phyloP scores from a whole-genome alignment of 2,797 vertebrate genomes.

The Calcarius lapponicus region DNA sequence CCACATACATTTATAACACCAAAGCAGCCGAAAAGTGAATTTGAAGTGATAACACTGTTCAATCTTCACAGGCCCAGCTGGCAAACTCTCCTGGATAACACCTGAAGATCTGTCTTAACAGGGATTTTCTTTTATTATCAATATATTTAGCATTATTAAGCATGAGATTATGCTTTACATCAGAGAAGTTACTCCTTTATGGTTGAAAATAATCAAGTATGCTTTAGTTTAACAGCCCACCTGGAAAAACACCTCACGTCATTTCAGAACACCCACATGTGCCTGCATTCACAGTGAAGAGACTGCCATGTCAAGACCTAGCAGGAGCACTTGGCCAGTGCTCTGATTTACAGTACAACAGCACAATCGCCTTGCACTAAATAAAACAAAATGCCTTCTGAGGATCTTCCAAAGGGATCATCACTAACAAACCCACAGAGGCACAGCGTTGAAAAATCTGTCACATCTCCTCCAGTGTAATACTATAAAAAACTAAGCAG shows the following conservation, averaged over 20 bases:
- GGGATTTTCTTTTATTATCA: neutral
- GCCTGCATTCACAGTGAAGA: neutral
- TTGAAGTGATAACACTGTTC: neutral
- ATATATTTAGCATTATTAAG: neutral
- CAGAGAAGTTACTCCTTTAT: neutral
- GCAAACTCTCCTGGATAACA: neutral
- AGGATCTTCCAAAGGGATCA: neutral
- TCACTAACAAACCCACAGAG: neutral
- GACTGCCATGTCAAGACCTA: neutral
- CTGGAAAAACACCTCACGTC: neutral
- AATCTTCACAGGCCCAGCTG: neutral
- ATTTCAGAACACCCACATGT: neutral
- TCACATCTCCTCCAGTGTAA: neutral
- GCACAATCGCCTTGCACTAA: neutral
- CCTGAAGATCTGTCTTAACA: neutral
- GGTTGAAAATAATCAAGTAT: neutral
- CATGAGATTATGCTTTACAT: neutral
- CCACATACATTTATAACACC: neutral
- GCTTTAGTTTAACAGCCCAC: neutral
- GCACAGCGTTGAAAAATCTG: neutral
- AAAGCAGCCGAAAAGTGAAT: neutral
- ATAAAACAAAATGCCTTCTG: neutral
- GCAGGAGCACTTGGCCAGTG: neutral
- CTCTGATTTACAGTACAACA: neutral
- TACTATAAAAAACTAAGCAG: neutral